phyloP scores from a whole-genome alignment of 1,140 invertebrate species.

The Macrocentrus cingulum region DNA sequence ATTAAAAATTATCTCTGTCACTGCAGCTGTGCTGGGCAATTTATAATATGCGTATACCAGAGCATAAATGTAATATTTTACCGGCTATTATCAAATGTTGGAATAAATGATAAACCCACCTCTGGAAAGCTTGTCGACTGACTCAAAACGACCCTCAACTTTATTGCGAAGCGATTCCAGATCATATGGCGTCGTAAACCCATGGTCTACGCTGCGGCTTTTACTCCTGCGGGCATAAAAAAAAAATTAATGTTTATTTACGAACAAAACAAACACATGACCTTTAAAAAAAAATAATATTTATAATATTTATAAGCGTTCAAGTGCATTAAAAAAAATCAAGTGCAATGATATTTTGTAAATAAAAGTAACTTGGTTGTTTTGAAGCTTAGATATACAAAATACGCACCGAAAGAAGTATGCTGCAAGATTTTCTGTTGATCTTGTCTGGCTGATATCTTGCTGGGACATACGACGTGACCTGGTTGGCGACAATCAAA shows the following conservation, averaged over 20 bases:
- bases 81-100: background rate
- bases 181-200: conserved; percentile 78
- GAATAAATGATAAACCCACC: conserved; percentile 40
- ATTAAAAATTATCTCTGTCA: background rate
- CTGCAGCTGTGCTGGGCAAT: background rate
- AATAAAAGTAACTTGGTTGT: too few relatives aligned
- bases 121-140: conserved; percentile 67
- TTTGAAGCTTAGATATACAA: background rate
- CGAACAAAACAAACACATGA: background rate
- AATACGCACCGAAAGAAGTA: conserved; percentile 52
- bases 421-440: conserved; percentile 50
- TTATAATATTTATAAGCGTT: background rate
- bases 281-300: background rate
- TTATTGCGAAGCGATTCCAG: conserved; percentile 78
- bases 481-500: conserved; percentile 46
- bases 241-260: conserved; percentile 22
- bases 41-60: background rate
- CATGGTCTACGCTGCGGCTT: conserved; percentile 85
- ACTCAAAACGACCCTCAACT: conserved; percentile 80
- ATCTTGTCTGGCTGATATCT: conserved; percentile 62
- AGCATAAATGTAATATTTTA: background rate
- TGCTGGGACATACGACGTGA: conserved; percentile 75
- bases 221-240: conserved; percentile 73
- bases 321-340: conserved; percentile 1
- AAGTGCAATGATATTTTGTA: too few relatives aligned